Percentiles rank a stretch among this genome's conserved stretches.
Conservation (phyloP, 2,797 vertebrate genomes). For the Crotalus adamanteus region DNA sequence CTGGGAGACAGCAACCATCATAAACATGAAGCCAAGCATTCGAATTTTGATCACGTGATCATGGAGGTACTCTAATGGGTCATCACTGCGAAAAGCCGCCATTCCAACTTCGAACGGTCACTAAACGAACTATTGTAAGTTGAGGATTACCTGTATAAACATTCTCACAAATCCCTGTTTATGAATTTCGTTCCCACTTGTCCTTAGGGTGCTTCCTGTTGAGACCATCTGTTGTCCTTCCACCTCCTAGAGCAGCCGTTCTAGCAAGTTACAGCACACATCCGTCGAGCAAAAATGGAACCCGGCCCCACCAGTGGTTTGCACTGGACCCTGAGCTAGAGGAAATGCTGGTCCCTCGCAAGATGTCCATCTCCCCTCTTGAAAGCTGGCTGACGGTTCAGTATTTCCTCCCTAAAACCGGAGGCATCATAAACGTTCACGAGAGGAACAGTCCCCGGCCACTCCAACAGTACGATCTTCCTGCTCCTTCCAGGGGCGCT, state of each 20-base stretch:
- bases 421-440: slow-evolving; percentile 10
- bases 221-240: slow-evolving; percentile 34
- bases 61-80: no score
- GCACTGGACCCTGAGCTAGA: slow-evolving; percentile 83
- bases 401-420: slow-evolving; percentile 77
- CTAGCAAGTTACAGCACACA: slow-evolving; percentile 69
- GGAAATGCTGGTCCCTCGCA: slow-evolving; percentile 87
- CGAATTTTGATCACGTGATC: no score
- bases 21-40: no score
- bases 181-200: background rate
- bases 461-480: slow-evolving; percentile 42
- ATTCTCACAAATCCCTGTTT: background rate
- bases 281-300: slow-evolving; percentile 64
- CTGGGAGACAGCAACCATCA: no score
- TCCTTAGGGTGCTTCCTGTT: slow-evolving; percentile 51
- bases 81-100: no score
- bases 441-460: background rate
- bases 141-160: no score
- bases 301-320: slow-evolving; percentile 72
- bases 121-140: no score
- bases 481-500: slow-evolving; percentile 24
- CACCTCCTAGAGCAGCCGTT: background rate
- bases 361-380: slow-evolving; percentile 87
- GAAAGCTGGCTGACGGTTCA: slow-evolving; percentile 89
- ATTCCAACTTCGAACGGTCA: no score